Percentiles rank a stretch among this genome's conserved stretches.
phyloP scores from a whole-genome alignment of 2,888 invertebrate species.

The Nemoura dubitans region DNA sequence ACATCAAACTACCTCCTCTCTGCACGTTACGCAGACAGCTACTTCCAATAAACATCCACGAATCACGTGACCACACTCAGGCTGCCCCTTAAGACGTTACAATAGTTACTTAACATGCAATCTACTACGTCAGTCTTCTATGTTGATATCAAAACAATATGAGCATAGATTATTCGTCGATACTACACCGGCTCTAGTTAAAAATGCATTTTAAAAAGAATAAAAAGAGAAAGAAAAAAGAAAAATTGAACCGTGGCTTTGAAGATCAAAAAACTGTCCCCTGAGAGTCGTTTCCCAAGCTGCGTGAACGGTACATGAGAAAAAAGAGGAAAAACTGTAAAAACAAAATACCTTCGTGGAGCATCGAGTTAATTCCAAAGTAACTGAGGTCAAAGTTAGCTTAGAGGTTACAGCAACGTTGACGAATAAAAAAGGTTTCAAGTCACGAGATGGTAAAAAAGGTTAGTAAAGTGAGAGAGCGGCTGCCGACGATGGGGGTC shows the following conservation, averaged over 20 bases:
- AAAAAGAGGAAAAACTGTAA: not conserved
- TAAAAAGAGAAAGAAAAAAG: not conserved
- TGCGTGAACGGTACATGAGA: not conserved
- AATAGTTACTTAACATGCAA: not conserved
- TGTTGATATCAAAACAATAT: slow-evolving; percentile 30
- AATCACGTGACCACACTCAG: not conserved
- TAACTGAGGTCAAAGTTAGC: not conserved
- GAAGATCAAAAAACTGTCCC: not conserved
- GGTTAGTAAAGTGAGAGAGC: too few relatives aligned
- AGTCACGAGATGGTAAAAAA: not conserved
- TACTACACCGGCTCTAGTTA: not conserved
- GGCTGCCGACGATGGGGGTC: too few relatives aligned
- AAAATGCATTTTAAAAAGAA: not conserved
- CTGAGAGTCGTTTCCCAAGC: not conserved
- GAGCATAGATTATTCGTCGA: slow-evolving; percentile 17
- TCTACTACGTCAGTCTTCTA: slow-evolving; percentile 30
- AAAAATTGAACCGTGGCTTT: not conserved
- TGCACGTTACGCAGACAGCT: not conserved
- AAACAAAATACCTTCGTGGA: not conserved
- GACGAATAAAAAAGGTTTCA: not conserved
- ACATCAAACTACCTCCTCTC: not conserved
- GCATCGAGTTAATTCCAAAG: not conserved
- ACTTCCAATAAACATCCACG: not conserved
- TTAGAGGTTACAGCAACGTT: not conserved
- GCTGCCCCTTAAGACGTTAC: not conserved